A percentile compares a stretch with the other conserved stretches of the same genome.
phyloP scores from a whole-genome alignment of 1,140 invertebrate species.

The Euura lappo region DNA sequence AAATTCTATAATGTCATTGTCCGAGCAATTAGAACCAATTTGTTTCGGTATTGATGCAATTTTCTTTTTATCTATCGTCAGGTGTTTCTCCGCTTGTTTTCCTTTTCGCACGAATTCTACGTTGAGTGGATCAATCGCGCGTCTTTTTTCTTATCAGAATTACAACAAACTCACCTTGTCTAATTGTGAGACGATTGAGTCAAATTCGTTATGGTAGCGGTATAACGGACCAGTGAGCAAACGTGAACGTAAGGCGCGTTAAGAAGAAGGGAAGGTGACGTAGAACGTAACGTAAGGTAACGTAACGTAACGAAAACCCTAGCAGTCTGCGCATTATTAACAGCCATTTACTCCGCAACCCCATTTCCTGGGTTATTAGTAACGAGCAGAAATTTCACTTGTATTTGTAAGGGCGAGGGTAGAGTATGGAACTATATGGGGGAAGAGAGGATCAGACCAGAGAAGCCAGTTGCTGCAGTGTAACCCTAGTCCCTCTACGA shows the following conservation, averaged over 20 bases:
- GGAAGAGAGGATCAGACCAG: neutral
- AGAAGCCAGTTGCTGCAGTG: neutral
- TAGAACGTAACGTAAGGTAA: neutral
- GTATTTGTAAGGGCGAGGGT: neutral
- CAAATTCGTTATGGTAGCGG: too few species aligned
- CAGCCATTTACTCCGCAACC: slow-evolving; percentile 6
- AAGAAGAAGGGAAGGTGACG: neutral
- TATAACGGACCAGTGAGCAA: too few species aligned
- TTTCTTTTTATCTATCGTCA: neutral
- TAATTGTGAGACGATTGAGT: neutral
- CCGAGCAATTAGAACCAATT: too few species aligned
- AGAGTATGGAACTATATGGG: neutral
- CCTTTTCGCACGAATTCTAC: neutral
- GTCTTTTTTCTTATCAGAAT: neutral
- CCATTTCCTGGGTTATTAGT: slow-evolving; percentile 5
- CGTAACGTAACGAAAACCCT: neutral
- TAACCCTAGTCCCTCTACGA: neutral
- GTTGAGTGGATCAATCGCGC: neutral
- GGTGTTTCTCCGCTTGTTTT: neutral
- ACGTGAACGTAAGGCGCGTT: too few species aligned
- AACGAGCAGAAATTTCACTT: neutral
- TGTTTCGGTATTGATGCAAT: too few species aligned
- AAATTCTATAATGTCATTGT: too few species aligned
- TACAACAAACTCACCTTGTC: neutral
- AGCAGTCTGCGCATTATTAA: neutral